Conservation (phyloP, 2,797 vertebrate genomes). For the Gymnothorax reevesii region DNA sequence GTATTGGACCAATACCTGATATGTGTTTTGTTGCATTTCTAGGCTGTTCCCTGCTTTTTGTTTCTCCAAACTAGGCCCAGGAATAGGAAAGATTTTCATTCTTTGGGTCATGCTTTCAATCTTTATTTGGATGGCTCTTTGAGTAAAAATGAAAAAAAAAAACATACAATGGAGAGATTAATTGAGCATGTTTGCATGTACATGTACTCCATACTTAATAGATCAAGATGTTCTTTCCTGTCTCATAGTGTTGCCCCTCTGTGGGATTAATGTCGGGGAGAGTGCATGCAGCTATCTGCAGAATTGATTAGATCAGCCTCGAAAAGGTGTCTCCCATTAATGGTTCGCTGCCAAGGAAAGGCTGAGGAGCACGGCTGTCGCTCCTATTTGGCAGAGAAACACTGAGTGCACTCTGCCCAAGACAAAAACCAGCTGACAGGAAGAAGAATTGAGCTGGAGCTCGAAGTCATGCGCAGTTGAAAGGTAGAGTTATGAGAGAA, state of each 20-base stretch:
- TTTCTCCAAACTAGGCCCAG: neutral
- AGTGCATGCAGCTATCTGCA: conserved; percentile 33
- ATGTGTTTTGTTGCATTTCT: too few species aligned
- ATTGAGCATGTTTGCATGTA: neutral
- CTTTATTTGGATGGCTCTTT: neutral
- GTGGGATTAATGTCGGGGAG: conserved; percentile 20
- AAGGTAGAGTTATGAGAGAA: neutral
- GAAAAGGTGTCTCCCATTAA: conserved; percentile 35
- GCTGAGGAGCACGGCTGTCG: conserved; percentile 29
- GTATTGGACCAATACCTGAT: too few species aligned
- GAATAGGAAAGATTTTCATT: too few species aligned
- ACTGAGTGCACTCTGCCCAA: conserved; percentile 35
- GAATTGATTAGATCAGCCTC: conserved; percentile 18
- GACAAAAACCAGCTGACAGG: conserved; percentile 34
- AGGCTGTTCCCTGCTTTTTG: neutral
- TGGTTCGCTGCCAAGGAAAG: conserved; percentile 21
- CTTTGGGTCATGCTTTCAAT: too few species aligned
- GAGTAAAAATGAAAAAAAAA: neutral
- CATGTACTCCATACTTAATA: neutral
- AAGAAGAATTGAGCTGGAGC: conserved; percentile 25
- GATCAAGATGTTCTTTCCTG: conserved; percentile 15
- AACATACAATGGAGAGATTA: neutral
- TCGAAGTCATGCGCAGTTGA: conserved; percentile 17
- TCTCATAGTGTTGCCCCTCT: neutral
- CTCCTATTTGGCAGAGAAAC: conserved; percentile 34